Conservation (phyloP, 2,113 vertebrate species). For the Rutilus rutilus region DNA sequence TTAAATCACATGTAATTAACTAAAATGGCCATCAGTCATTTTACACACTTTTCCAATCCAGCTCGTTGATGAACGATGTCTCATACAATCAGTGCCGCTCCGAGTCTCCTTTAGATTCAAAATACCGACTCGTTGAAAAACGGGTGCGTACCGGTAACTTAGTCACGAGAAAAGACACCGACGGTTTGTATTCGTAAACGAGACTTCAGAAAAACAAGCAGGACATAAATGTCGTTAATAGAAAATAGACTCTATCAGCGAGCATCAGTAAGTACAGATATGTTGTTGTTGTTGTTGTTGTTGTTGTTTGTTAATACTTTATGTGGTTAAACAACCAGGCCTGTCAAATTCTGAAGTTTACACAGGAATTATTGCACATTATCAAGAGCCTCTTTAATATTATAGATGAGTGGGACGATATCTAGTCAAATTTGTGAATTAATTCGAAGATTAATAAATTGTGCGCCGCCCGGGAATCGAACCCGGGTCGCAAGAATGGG, state of each 20-base stretch:
- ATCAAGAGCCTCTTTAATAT: not conserved
- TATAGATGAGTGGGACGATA: not conserved
- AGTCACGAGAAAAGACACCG: too few relatives aligned
- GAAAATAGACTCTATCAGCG: too few relatives aligned
- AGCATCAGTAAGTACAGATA: too few relatives aligned
- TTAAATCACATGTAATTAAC: not conserved
- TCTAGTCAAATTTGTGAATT: not conserved
- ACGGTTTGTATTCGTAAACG: too few relatives aligned
- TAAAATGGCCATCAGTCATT: not conserved
- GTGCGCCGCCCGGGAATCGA: slow-evolving; percentile 95
- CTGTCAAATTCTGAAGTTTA: not conserved
- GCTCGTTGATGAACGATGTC: too few relatives aligned
- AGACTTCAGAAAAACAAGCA: too few relatives aligned
- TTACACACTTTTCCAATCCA: not conserved
- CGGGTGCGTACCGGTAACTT: not conserved
- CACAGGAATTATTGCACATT: not conserved
- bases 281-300: too few relatives aligned
- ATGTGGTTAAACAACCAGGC: not conserved
- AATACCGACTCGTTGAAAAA: too few relatives aligned
- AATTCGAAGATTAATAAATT: not conserved
- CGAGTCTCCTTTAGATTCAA: too few relatives aligned
- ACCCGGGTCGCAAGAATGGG: slow-evolving; percentile 99
- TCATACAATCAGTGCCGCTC: too few relatives aligned
- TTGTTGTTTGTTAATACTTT: too few relatives aligned
- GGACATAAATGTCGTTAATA: too few relatives aligned